Evolutionary conservation across 2,888 invertebrate species (phyloP).

Genomic region (Polyploca ridens): DNA sequence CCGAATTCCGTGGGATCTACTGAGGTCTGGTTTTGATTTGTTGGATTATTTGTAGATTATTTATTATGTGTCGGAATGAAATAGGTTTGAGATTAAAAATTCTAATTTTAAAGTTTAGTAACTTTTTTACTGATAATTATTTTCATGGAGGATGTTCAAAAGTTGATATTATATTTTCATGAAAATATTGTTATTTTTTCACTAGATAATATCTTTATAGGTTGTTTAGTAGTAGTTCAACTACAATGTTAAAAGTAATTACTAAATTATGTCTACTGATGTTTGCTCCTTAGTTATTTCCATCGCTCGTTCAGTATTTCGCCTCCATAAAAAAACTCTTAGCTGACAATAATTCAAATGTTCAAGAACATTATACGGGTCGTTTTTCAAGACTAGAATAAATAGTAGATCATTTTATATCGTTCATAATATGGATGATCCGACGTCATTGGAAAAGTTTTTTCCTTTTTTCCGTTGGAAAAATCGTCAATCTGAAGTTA

Average conservation of each 20-base stretch:
- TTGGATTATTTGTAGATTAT: neutral
- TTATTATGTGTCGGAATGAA: neutral
- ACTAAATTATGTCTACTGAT: neutral
- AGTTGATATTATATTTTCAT: too few relatives aligned
- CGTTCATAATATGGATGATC: conserved; percentile 6
- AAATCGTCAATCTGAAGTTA: neutral
- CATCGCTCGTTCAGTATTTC: neutral
- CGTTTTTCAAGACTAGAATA: conserved; percentile 6
- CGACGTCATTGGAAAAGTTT: conserved; percentile 4
- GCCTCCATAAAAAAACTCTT: neutral
- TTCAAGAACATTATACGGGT: neutral
- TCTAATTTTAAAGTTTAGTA: neutral
- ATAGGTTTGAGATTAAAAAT: neutral
- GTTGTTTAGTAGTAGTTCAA: too few relatives aligned
- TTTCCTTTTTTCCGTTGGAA: conserved; percentile 5
- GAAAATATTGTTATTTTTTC: too few relatives aligned
- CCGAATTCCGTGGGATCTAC: neutral
- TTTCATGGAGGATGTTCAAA: too few relatives aligned
- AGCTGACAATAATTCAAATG: conserved; percentile 10
- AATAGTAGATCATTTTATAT: conserved; percentile 7
- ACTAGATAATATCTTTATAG: too few relatives aligned
- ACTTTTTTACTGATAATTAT: too few relatives aligned
- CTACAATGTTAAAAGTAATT: too few relatives aligned
- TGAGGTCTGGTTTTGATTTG: neutral
- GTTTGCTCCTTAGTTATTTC: neutral